Conservation (phyloP, 2,888 invertebrate species). For the Bombylius major region DNA sequence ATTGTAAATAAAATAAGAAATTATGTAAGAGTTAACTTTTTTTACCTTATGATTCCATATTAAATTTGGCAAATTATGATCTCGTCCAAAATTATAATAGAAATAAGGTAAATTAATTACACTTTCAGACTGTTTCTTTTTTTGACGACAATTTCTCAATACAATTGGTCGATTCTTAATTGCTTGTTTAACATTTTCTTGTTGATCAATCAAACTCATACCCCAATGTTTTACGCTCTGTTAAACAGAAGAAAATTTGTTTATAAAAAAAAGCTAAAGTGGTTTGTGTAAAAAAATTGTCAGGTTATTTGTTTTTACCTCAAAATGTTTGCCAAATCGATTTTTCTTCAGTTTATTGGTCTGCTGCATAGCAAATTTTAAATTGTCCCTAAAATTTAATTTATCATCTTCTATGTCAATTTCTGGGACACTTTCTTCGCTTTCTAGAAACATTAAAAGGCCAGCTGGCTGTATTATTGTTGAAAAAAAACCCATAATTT, state of each 20-base stretch:
- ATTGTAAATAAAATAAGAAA: background rate
- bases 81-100: conserved; percentile 87
- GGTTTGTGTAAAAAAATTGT: no score
- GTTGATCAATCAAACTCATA: conserved; percentile 35
- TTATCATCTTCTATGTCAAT: conserved; percentile 55
- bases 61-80: conserved; percentile 90
- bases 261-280: background rate
- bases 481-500: background rate
- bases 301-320: conserved; percentile 34
- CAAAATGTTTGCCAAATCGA: conserved; percentile 73
- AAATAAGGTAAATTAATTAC: conserved; percentile 56
- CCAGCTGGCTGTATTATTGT: conserved; percentile 68
- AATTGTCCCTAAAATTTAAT: conserved; percentile 77
- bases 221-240: conserved; percentile 53
- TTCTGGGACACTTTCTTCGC: conserved; percentile 57
- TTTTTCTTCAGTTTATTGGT: conserved; percentile 53
- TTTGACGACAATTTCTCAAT: conserved; percentile 68
- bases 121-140: conserved; percentile 31
- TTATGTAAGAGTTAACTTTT: background rate
- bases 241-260: background rate
- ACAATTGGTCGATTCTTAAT: conserved; percentile 70
- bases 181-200: conserved; percentile 31
- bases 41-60: conserved; percentile 96
- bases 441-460: conserved; percentile 77
- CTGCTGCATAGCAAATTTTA: conserved; percentile 82